These are phyloP conservation scores for Himalopsyche tibetana DNA, from an alignment of 2,888 invertebrate species.

Conservation along the genomic window DNA sequence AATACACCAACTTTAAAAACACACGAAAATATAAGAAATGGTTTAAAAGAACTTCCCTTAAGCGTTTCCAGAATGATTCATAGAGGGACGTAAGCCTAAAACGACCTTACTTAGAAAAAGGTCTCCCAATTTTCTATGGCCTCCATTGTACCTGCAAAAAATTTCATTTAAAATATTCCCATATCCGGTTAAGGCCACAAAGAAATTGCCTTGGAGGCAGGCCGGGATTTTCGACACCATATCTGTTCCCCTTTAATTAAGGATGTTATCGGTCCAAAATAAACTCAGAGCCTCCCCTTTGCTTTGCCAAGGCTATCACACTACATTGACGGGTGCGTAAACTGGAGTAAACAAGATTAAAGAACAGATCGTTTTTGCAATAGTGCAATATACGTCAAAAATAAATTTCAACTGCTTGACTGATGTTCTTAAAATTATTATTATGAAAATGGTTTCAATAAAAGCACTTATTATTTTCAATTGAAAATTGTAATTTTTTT, in stretches of 20 bases:
- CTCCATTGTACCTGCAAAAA: conserved; percentile 14
- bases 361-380: no score
- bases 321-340: neutral
- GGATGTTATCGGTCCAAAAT: conserved; percentile 34
- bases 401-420: no score
- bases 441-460: no score
- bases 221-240: conserved; percentile 18
- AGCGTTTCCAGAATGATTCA: conserved; percentile 15
- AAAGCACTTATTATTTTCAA: no score
- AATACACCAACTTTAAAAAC: no score
- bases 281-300: neutral
- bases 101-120: conserved; percentile 26
- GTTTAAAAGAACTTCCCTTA: neutral
- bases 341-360: no score
- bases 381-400: no score
- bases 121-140: conserved; percentile 15
- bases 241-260: conserved; percentile 22
- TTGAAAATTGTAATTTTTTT: no score
- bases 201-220: conserved; percentile 4
- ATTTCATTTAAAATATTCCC: conserved; percentile 15
- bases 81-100: neutral
- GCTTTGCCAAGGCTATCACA: neutral
- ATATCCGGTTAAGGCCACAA: conserved; percentile 26
- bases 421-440: no score
- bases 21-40: no score